Percentiles rank a stretch among this genome's conserved stretches.
These are phyloP conservation scores for Tupiocoris notatus DNA, from an alignment of 2,888 invertebrate genomes.

Conservation along the genomic window DNA sequence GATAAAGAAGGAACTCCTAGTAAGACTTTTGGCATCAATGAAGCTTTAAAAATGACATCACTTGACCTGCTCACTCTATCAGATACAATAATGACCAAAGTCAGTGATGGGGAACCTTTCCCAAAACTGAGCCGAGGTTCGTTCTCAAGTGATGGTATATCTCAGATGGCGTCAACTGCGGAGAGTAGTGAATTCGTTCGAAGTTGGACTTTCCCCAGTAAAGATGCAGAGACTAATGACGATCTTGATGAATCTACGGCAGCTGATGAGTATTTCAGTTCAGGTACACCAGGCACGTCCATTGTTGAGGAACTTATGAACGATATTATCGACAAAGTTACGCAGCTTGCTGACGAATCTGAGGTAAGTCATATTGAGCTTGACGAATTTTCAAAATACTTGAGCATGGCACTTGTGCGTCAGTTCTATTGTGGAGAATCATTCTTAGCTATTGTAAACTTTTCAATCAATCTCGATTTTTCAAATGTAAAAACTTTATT, in stretches of 20 bases:
- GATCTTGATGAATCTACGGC: conserved; percentile 60
- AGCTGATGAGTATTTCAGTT: conserved; percentile 67
- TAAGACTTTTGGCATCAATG: conserved; percentile 45
- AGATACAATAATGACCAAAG: conserved; percentile 49
- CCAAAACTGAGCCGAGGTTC: conserved; percentile 45
- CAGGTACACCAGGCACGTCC: conserved; percentile 49
- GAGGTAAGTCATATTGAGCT: too few relatives aligned
- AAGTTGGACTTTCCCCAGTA: conserved; percentile 59
- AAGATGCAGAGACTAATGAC: conserved; percentile 53
- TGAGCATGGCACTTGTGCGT: too few relatives aligned
- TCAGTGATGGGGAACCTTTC: conserved; percentile 49
- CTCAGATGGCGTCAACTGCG: conserved; percentile 22
- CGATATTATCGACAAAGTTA: conserved; percentile 61
- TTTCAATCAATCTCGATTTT: too few relatives aligned
- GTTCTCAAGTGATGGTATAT: conserved; percentile 48
- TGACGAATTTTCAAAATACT: too few relatives aligned
- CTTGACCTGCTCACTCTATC: conserved; percentile 48
- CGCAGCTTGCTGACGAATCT: conserved; percentile 49
- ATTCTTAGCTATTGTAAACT: too few relatives aligned
- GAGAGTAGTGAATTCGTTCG: conserved; percentile 54
- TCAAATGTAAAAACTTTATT: too few relatives aligned
- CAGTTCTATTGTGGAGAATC: too few relatives aligned
- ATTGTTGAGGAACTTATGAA: conserved; percentile 61
- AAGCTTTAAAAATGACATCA: conserved; percentile 48
- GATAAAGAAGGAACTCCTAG: conserved; percentile 43